Evolutionary conservation across 2,113 vertebrate species (phyloP), one percentile per base, ranked within the genome.

Genomic region (Miniopterus natalensis): DNA sequence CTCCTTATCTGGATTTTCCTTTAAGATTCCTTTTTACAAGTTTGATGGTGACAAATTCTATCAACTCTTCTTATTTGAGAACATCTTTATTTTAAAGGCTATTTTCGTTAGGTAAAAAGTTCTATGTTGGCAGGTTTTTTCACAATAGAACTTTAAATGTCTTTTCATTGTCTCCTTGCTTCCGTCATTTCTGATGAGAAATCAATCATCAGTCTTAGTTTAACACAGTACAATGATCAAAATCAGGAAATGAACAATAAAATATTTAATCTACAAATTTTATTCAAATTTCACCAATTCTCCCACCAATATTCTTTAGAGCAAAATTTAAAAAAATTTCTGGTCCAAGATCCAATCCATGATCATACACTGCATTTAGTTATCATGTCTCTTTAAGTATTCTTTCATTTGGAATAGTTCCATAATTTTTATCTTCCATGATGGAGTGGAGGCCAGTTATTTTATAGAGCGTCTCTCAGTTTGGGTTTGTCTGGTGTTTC

Each of bases 71-170:
- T 74, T 61, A 59, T 42, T 40, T 77, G 79, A 68, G 25, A 84
- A 23, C 51, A n/a, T 59, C 87, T 78, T 94, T 73, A 61, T n/a
- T 93, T 74, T 61, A 70, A 90, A 61, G 14, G 20, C 36, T 42
- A 57, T 70, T 61, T 88, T 61, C 51, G 84, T 20, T 61, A 94
- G 71, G 70, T 59, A 45, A 84, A 84, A 49, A 57, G 15, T 42
- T 80, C 9, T 42, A 14, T 2, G 3, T 27, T 51, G 61, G 29
- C 40, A 57, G 68, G 68, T 53, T 70, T 59, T 53, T 53, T 70
- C n/a, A 65, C 6, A 15, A 18, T 10, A 73, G n/a, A 86, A 80
- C 77, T 86, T 79, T 23, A 77, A 85, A 81, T 36, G 11, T 68
- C 36, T 78, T 84, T 94, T 84, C 53, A 40, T 47, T 77, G 40